Evolutionary conservation across 92 coral and sea anemone species (phyloP), one percentile per base, ranked within the genome.

Genomic region (Phymanthus crucifer): DNA sequence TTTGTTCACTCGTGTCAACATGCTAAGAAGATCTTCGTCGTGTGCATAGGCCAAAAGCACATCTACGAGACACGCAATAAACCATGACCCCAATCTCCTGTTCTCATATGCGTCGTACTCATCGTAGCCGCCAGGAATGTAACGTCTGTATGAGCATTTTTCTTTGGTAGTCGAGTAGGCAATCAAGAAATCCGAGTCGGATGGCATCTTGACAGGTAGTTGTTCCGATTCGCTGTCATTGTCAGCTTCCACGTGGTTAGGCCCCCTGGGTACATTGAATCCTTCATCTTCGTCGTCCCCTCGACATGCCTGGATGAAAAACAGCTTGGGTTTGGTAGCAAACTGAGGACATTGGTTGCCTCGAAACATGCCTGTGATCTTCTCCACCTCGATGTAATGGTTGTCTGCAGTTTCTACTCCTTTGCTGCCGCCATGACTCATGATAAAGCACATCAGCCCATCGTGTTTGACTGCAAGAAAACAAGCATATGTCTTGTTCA

Each of bases 231-330:
- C 71, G 32, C 71, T 67, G 19, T 85, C 87, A 4, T 56, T 68
- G 50, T 82, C 90, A 6, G 92, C 76, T 40, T 58, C 85, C 40
- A 78, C 80, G 6, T 68, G 66, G 24, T 46, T 1, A 48, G 70
- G 37, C 3, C 76, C 85, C 24, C 84, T 71, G 11, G 72, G 66
- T 26, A 54, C 70, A 32, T 56, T 21, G 24, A 66, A 72, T 11
- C 99, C 98, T 17, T 69, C 37, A 72, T 96, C 99, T 23, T 77
- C 83, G 45, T 85, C 80, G 9, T 75, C 74, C 0, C 99, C 99
- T 46, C 99, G 83, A 77, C 99, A 96, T 12, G 98, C 98, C 70
- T 91, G 93, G 46, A 96, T 74, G 83, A 96, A 96, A 88, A 96
- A 93, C 66, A 96, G 78, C 81, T 96, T 96, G 27, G 99, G 99